These are phyloP conservation scores for Littorina saxatilis DNA, from an alignment of 1,140 invertebrate genomes.

Conservation along the genomic window DNA sequence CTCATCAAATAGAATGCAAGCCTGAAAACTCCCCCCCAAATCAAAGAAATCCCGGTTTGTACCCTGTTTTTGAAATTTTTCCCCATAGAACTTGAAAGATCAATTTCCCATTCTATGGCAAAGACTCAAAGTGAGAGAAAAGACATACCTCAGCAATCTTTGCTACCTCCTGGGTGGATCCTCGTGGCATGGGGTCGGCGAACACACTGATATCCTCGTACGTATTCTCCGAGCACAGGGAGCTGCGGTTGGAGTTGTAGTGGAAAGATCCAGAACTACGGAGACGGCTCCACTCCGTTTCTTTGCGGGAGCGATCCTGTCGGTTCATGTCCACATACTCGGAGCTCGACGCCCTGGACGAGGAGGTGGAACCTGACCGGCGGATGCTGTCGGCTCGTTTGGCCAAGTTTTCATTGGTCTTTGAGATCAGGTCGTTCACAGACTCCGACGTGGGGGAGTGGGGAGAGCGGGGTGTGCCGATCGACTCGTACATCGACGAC, in stretches of 20 bases:
- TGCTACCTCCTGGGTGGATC: constrained; percentile 37
- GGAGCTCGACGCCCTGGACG: constrained; percentile 49
- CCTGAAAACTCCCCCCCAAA: too few relatives aligned
- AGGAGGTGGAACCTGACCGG: constrained; percentile 60
- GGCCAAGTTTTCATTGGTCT: constrained; percentile 51
- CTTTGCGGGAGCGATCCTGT: constrained; percentile 48
- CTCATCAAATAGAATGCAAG: too few relatives aligned
- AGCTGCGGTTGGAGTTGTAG: constrained; percentile 50
- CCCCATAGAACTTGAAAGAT: too few relatives aligned
- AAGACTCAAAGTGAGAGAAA: too few relatives aligned
- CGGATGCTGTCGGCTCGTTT: constrained; percentile 65
- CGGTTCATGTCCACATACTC: constrained; percentile 68
- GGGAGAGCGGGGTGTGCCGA: constrained; percentile 19
- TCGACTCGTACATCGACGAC: constrained; percentile 46
- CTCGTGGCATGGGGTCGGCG: constrained; percentile 35
- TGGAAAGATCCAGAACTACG: constrained; percentile 54
- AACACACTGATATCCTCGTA: constrained; percentile 58
- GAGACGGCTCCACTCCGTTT: constrained; percentile 67
- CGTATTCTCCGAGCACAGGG: constrained; percentile 48
- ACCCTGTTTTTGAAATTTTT: too few relatives aligned
- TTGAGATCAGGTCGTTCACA: constrained; percentile 49
- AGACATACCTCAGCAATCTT: constrained; percentile 22
- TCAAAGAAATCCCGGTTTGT: too few relatives aligned
- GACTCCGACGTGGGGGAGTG: constrained; percentile 42
- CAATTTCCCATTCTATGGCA: too few relatives aligned